Evolutionary conservation across 2,797 vertebrate genomes (phyloP), one percentile per base, ranked within the genome.

Genomic region (Acanthurus leucopareius): DNA sequence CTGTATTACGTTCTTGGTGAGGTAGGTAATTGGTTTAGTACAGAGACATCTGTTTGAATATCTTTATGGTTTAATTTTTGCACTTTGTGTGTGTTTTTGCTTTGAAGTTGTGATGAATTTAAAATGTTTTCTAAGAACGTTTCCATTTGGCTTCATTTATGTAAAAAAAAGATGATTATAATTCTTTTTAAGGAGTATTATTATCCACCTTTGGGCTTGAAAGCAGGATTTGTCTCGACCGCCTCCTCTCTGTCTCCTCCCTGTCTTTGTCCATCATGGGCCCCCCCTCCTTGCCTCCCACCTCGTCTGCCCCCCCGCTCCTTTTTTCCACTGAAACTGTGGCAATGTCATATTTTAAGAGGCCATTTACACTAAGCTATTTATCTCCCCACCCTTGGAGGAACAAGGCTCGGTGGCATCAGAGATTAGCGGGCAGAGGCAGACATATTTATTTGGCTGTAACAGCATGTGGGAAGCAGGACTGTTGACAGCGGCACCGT

Each of bases 271-370:
- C 71, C 52, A 69, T 54, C 40, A 17, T n/a, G 38, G 38, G 28
- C 28, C 52, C 44, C 22, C 72, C 49, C 45, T 25, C 68, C 25
- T 47, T 51, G 19, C 58, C 14, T 47, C 49, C 60, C 53, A 42
- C 47, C 61, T 53, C 48, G 25, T 25, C 25, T 25, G 25, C 25
- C 25, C 25, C 25, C 25, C 25, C 28, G 28, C 1, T 66, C 63
- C 16, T 17, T 47, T 48, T 67, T 59, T 63, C 68, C 56, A 1
- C 69, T 69, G 69, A 59, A 72, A 86, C 42, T 54, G 17, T 71
- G 69, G 49, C 84, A 90, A 90, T 87, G 89, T 91, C 88, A 92
- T 86, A 90, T 88, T 92, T 91, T 90, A 91, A 89, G 85, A 92
- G 86, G 78, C 70, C 67, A 57, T 92, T 89, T 89, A 84, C 79